Conservation (phyloP, 2,113 vertebrate species). For the Rhadina sibilatrix region DNA sequence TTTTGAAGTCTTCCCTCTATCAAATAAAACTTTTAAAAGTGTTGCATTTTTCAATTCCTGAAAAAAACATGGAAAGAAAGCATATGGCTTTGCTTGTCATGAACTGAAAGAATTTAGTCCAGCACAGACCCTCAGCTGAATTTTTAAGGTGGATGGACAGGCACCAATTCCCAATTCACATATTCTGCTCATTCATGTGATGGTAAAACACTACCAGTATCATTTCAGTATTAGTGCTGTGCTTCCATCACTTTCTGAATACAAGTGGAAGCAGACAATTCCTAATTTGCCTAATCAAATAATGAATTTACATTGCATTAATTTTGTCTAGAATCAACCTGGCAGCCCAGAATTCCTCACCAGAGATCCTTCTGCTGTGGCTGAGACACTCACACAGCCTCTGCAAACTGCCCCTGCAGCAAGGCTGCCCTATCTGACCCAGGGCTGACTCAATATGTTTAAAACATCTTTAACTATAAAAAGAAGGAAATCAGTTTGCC, state of each 20-base stretch:
- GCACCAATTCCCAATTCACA: neutral
- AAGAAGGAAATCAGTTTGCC: neutral
- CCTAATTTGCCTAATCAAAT: neutral
- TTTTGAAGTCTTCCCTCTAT: neutral
- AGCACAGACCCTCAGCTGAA: neutral
- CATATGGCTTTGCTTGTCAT: neutral
- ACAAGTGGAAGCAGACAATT: neutral
- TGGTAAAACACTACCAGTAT: neutral
- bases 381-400: accelerated
- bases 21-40: neutral
- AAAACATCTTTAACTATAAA: neutral
- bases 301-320: neutral
- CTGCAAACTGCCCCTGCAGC: neutral
- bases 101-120: neutral
- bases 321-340: neutral
- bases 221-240: neutral
- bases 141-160: neutral
- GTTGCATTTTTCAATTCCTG: neutral
- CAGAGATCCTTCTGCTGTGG: neutral
- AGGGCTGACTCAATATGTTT: neutral
- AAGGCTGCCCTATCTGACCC: neutral
- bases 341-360: neutral
- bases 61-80: neutral
- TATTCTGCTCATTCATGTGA: neutral
- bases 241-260: neutral